Conservation (phyloP, 2,888 invertebrate genomes). For the Troilus luridus region DNA sequence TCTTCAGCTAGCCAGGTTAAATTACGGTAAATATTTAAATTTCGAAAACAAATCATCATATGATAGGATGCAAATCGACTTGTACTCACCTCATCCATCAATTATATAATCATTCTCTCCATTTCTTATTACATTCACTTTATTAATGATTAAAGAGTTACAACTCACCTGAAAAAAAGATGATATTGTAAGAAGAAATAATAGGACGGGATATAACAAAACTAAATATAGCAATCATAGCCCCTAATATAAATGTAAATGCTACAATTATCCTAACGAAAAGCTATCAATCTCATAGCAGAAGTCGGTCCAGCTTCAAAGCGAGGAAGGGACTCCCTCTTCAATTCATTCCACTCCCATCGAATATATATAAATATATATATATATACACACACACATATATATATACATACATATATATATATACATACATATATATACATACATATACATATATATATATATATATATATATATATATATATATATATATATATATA, state of each 20-base stretch:
- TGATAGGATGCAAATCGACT: background rate
- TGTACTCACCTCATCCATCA: background rate
- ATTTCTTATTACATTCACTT: background rate
- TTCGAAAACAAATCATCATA: background rate
- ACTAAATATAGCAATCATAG: constrained; percentile 26
- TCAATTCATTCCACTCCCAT: background rate
- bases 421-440: no score
- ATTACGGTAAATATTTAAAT: no score
- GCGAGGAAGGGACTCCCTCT: background rate
- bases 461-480: no score
- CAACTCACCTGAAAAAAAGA: background rate
- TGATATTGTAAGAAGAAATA: background rate
- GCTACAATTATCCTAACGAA: constrained; percentile 19
- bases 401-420: no score
- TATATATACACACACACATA: no score
- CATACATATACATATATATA: no score
- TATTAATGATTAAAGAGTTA: background rate
- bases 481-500: no score
- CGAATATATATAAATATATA: background rate
- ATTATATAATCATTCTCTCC: background rate
- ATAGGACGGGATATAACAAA: background rate
- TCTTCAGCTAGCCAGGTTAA: no score
- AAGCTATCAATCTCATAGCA: background rate
- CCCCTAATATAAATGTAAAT: constrained; percentile 34
- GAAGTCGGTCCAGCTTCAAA: background rate